Percentiles rank a stretch among this genome's conserved stretches.
Conservation (phyloP, 2,888 invertebrate genomes). For the Diachrysia chrysitis region DNA sequence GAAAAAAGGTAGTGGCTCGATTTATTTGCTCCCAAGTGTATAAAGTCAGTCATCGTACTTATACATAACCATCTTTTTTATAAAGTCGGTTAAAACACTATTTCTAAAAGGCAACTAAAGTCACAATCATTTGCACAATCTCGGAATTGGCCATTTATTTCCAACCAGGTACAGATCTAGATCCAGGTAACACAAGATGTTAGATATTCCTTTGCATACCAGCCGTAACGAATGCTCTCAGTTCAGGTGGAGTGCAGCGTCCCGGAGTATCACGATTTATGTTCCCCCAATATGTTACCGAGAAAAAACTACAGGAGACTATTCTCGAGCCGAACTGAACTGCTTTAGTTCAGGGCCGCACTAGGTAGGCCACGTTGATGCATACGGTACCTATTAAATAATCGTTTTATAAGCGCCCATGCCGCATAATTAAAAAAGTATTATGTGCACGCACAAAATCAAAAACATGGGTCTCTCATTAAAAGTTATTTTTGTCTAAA, state of each 20-base stretch:
- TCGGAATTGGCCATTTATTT: neutral
- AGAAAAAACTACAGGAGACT: slow-evolving; percentile 64
- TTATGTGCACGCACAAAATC: too few species aligned
- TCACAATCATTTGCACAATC: slow-evolving; percentile 4
- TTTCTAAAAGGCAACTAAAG: neutral
- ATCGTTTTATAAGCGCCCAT: neutral
- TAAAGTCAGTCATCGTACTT: too few species aligned
- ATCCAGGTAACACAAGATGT: neutral
- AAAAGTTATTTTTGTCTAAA: too few species aligned
- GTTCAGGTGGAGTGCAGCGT: slow-evolving; percentile 61
- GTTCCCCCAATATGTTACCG: slow-evolving; percentile 66
- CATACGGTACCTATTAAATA: too few species aligned
- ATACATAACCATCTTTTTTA: too few species aligned
- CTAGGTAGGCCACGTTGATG: neutral
- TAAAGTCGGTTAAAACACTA: neutral
- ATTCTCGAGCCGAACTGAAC: slow-evolving; percentile 50
- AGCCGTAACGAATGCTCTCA: slow-evolving; percentile 32
- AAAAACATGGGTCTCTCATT: too few species aligned
- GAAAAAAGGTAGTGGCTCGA: too few species aligned
- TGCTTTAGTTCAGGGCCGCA: slow-evolving; percentile 48
- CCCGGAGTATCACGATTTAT: slow-evolving; percentile 65
- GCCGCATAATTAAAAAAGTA: too few species aligned
- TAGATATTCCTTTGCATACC: slow-evolving; percentile 13
- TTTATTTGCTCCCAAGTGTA: too few species aligned
- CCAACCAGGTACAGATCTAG: neutral